These are phyloP conservation scores for Branchipolynoe longqiensis DNA, from an alignment of 2,888 invertebrate genomes.

Conservation along the genomic window DNA sequence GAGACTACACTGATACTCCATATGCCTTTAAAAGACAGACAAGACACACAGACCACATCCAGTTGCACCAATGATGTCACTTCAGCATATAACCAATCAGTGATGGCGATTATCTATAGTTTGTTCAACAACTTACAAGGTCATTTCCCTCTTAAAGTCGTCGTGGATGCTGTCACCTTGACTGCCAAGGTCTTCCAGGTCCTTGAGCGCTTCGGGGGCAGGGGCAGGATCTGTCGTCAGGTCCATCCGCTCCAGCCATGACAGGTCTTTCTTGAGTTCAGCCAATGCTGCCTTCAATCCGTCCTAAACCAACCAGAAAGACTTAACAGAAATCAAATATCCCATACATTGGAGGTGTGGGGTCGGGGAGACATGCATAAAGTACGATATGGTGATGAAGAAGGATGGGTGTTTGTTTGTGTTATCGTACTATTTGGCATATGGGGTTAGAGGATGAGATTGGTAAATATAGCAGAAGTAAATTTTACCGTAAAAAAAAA, in stretches of 20 bases:
- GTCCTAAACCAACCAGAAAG: constrained; percentile 71
- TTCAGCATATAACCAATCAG: too few relatives aligned
- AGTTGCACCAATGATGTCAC: too few relatives aligned
- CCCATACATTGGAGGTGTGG: neutral
- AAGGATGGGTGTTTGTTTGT: too few relatives aligned
- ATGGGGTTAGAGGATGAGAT: too few relatives aligned
- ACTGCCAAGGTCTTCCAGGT: constrained; percentile 61
- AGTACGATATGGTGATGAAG: too few relatives aligned
- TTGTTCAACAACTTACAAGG: constrained; percentile 84
- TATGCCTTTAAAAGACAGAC: too few relatives aligned
- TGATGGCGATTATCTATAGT: too few relatives aligned
- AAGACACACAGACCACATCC: too few relatives aligned
- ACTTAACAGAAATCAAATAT: neutral
- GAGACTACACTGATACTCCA: too few relatives aligned
- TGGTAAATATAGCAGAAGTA: too few relatives aligned
- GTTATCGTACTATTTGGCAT: too few relatives aligned
- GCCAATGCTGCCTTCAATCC: constrained; percentile 88
- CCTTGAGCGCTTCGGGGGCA: constrained; percentile 69
- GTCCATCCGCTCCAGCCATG: constrained; percentile 94
- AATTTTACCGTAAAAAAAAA: too few relatives aligned
- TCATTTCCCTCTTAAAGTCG: constrained; percentile 95
- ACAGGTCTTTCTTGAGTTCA: constrained; percentile 87
- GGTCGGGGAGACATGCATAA: neutral
- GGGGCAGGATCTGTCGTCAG: constrained; percentile 89
- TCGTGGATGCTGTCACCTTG: constrained; percentile 82